phyloP scores from a whole-genome alignment of 2,797 vertebrate species.

The Gambelia wislizenii region DNA sequence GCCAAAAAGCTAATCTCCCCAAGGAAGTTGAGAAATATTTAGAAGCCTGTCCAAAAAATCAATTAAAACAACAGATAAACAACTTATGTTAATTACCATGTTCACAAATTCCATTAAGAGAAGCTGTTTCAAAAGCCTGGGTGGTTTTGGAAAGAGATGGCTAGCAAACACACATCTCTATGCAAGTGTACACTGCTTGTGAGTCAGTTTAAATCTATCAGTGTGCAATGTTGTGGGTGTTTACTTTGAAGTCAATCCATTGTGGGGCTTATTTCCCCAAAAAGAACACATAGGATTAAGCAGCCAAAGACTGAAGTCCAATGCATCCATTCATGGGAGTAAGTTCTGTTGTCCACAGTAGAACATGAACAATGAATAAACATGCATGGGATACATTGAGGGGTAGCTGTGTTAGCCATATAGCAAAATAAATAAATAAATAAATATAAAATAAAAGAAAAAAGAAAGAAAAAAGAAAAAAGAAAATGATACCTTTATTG shows the following conservation, averaged over 20 bases:
- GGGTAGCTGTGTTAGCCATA: too few relatives aligned
- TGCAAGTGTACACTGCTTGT: neutral
- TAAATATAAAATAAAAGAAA: too few relatives aligned
- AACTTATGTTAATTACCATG: conserved; percentile 8
- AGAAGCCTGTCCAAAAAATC: conserved; percentile 44
- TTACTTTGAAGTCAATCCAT: neutral
- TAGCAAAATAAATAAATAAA: too few relatives aligned
- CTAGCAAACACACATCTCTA: neutral
- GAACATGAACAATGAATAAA: too few relatives aligned
- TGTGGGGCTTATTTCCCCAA: neutral
- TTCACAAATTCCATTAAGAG: conserved; percentile 12
- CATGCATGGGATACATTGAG: too few relatives aligned
- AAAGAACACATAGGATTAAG: neutral
- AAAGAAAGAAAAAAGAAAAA: too few relatives aligned
- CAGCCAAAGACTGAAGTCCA: neutral
- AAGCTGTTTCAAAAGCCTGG: neutral
- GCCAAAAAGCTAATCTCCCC: conserved; percentile 45
- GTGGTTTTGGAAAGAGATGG: conserved; percentile 27
- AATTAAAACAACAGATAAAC: conserved; percentile 18
- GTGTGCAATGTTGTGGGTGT: neutral
- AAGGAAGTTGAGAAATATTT: conserved; percentile 44
- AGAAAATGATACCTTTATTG: too few relatives aligned
- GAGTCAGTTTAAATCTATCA: neutral
- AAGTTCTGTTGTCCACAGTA: neutral
- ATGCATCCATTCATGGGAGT: neutral